Conservation (phyloP, 2,113 vertebrate genomes). For the Phrynocephalus versicolor region DNA sequence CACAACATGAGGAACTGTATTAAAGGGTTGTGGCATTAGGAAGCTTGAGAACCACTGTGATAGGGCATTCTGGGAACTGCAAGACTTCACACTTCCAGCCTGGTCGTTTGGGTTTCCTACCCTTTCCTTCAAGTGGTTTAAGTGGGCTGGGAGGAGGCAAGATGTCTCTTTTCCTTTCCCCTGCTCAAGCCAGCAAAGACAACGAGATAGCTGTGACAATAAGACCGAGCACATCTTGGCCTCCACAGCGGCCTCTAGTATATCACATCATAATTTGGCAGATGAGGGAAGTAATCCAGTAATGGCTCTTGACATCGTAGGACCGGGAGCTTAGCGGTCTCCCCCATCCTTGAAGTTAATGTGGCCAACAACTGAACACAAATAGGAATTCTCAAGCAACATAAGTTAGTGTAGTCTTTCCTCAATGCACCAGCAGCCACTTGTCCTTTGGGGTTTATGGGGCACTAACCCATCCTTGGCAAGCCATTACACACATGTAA, state of each 20-base stretch:
- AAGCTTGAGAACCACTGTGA: too few species aligned
- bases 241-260: slow-evolving; percentile 61
- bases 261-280: slow-evolving; percentile 66
- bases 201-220: slow-evolving; percentile 57
- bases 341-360: not conserved
- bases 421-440: not conserved
- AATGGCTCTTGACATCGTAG: slow-evolving; percentile 64
- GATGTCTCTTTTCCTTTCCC: too few species aligned
- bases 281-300: slow-evolving; percentile 65
- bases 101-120: too few species aligned
- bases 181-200: slow-evolving; percentile 22
- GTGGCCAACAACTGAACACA: not conserved
- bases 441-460: too few species aligned
- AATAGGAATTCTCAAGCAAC: not conserved
- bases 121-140: too few species aligned
- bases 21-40: too few species aligned
- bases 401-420: not conserved
- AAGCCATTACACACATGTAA: too few species aligned
- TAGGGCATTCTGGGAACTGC: too few species aligned
- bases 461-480: too few species aligned
- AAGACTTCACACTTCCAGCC: too few species aligned
- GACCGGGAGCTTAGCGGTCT: slow-evolving; percentile 23
- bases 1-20: too few species aligned
- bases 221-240: slow-evolving; percentile 54
- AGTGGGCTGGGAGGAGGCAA: too few species aligned